Conservation (phyloP, 2,113 vertebrate genomes). For the Lagopus muta region DNA sequence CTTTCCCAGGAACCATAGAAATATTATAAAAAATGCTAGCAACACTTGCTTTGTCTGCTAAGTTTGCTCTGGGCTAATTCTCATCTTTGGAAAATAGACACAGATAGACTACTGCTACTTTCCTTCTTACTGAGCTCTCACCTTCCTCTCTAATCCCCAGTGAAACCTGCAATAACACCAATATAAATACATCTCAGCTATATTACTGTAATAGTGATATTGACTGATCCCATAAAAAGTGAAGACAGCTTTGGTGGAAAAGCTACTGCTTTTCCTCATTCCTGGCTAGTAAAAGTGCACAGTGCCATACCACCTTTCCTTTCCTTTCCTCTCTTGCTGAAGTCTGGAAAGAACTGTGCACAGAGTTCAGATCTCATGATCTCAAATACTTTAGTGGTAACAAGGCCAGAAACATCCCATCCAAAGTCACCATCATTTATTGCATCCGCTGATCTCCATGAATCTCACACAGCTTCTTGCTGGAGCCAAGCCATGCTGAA, state of each 20-base stretch:
- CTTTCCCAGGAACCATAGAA: slow-evolving; percentile 68
- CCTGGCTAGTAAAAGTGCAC: not conserved
- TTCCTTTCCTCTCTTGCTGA: not conserved
- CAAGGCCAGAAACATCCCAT: not conserved
- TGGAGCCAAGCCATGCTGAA: not conserved
- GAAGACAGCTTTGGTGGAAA: not conserved
- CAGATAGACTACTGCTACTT: slow-evolving; percentile 7
- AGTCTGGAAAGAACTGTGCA: not conserved
- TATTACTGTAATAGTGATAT: not conserved
- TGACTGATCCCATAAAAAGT: not conserved
- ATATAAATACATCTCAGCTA: not conserved
- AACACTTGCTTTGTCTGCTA: slow-evolving; percentile 72
- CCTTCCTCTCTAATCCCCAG: not conserved
- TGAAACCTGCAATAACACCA: not conserved
- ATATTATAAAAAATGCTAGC: slow-evolving; percentile 65
- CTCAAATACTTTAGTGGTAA: not conserved
- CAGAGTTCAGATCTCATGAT: not conserved
- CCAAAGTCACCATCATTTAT: fast-evolving
- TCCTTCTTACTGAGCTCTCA: not conserved
- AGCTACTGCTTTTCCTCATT: not conserved
- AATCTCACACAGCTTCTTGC: not conserved
- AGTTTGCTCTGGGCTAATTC: slow-evolving; percentile 75
- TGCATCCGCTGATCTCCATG: not conserved
- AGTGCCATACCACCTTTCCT: not conserved
- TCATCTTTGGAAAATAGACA: slow-evolving; percentile 61